Evolutionary conservation across 2,888 invertebrate genomes (phyloP).

Genomic region (Pedicia rivosa): DNA sequence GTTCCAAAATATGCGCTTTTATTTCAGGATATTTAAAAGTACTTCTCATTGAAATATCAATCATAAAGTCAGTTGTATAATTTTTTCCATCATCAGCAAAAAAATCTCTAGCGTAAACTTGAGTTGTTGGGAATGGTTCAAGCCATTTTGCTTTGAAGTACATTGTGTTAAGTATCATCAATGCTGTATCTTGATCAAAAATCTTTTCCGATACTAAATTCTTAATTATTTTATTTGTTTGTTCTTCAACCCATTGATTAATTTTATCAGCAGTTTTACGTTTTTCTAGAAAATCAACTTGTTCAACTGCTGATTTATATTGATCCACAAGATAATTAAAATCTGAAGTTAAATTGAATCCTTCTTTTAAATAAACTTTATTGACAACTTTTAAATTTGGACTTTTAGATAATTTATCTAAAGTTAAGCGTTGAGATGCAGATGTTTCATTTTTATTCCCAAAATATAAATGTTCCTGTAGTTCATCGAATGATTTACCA

Average conservation of each 20-base stretch:
- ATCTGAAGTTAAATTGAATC: not conserved
- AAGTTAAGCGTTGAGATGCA: too few species aligned
- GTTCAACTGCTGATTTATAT: not conserved
- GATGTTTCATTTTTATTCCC: too few species aligned
- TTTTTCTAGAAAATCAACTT: not conserved
- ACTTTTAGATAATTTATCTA: too few species aligned
- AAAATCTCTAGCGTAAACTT: not conserved
- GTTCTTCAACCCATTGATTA: not conserved
- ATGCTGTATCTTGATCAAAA: not conserved
- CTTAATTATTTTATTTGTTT: not conserved
- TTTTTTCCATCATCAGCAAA: not conserved
- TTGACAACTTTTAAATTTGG: not conserved
- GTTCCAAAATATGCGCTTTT: too few species aligned
- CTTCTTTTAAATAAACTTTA: not conserved
- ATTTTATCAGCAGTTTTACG: not conserved
- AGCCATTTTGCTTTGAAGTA: not conserved
- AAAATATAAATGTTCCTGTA: not conserved
- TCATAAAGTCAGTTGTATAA: not conserved
- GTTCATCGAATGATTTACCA: not conserved
- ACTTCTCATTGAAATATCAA: not conserved
- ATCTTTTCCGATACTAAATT: not conserved
- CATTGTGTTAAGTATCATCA: not conserved
- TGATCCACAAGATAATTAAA: not conserved
- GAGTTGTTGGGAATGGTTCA: not conserved
- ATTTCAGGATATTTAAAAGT: too few species aligned